Base-by-base conservation (phyloP, 2,888 invertebrate genomes). In the Carterocephalus palaemon region DNA sequence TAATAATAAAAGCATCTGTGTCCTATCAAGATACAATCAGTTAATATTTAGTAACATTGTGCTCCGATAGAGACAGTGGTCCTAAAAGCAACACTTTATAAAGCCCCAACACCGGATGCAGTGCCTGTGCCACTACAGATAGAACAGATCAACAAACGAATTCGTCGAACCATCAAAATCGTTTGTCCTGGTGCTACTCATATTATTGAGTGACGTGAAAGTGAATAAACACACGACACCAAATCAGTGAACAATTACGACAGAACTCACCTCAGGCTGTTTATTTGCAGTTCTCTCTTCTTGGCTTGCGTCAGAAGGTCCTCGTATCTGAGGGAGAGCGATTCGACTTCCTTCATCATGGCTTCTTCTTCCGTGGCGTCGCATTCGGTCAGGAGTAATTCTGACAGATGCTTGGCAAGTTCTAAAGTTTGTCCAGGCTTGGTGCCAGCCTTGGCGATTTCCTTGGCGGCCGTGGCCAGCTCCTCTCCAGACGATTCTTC, bases 351-450 rank as follows among this genome's bases (percentile, higher is more conserved):
- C 52, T 89, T 88, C 29, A 89, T 79, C 75, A 90, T 89, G 0
- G 93, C 92, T 59, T 92, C 91, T 36, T 90, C 89, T 51, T 89
- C 88, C 1, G 88, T 90, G 10, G 91, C 90, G 43, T 90, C 90
- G 67, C 90, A 94, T 72, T 96, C 95, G 23, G 91, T 91, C 2
- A 93, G 75, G 2, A 96, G 82, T 9, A 95, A 71, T 49, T 90
- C 90, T 46, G 93, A 93, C 29, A 96, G 85, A 84, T 95, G 95
- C 66, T 92, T 92, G 13, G 95, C 91, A 40, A 95, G 75, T 73
- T 96, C 96, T 29, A 95, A 84, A 3, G 92, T 92, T 4, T 95
- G 94, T 61, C 93, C 92, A 52, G 95, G 94, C 56, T 91, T 92
- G 33, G 93, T 92, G 29, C 95, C 90, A 38, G 92, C 81, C 75